A percentile compares a stretch with the other conserved stretches of the same genome.
Evolutionary conservation across 2,797 vertebrate genomes (phyloP).

Genomic region (Iguana delicatissima): DNA sequence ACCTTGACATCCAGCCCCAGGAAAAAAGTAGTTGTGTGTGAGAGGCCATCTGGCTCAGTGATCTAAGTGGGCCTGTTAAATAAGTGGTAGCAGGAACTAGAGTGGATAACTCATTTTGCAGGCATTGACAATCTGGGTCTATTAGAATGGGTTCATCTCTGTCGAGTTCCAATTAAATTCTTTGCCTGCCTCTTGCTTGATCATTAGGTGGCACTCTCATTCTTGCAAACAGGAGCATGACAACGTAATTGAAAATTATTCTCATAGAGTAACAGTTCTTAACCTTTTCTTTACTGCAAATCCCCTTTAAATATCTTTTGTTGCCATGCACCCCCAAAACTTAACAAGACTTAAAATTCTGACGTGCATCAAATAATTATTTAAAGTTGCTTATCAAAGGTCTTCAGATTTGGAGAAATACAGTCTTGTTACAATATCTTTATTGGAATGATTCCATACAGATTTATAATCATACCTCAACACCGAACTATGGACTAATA

Average conservation of each 20-base stretch:
- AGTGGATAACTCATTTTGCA: constrained; percentile 30
- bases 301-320: too few relatives aligned
- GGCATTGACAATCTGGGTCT: constrained; percentile 1
- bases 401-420: too few relatives aligned
- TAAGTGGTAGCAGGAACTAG: constrained; percentile 39
- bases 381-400: too few relatives aligned
- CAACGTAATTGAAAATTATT: background rate
- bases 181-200: constrained; percentile 14
- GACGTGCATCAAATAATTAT: too few relatives aligned
- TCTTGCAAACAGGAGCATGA: background rate
- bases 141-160: background rate
- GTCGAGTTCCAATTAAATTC: background rate
- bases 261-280: too few relatives aligned
- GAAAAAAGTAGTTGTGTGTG: background rate
- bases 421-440: too few relatives aligned
- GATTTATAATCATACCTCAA: too few relatives aligned
- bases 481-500: too few relatives aligned
- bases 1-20: constrained; percentile 25
- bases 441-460: too few relatives aligned
- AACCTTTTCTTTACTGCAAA: too few relatives aligned
- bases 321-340: too few relatives aligned
- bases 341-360: too few relatives aligned
- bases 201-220: background rate
- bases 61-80: constrained; percentile 16
- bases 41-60: constrained; percentile 9